Percentiles rank a stretch among this genome's conserved stretches.
Evolutionary conservation across 2,113 vertebrate genomes (phyloP).

Genomic region (Epinephelus fuscoguttatus): DNA sequence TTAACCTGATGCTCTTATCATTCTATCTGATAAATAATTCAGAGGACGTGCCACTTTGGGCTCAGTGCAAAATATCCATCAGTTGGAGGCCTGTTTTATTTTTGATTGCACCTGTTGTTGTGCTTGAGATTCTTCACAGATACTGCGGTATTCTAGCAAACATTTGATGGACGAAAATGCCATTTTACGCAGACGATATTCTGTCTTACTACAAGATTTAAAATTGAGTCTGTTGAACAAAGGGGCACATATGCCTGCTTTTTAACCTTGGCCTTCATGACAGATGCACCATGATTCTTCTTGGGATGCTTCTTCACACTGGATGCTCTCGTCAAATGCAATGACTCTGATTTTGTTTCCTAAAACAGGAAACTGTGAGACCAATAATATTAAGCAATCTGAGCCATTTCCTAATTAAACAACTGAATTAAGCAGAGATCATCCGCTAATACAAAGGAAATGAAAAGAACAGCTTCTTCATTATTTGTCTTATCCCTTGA

Average conservation of each 20-base stretch:
- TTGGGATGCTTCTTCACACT: constrained; percentile 13
- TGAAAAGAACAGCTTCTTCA: constrained; percentile 78
- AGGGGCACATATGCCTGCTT: not conserved
- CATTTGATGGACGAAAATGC: not conserved
- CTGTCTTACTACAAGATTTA: constrained; percentile 8
- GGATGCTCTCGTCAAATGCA: not conserved
- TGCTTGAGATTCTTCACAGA: not conserved
- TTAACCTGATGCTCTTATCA: constrained; percentile 68
- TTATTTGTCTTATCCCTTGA: constrained; percentile 75
- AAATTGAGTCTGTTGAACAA: not conserved
- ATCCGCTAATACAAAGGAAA: constrained; percentile 75
- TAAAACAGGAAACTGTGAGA: constrained; percentile 31
- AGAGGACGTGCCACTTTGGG: constrained; percentile 42
- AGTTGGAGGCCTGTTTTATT: not conserved
- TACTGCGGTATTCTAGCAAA: not conserved
- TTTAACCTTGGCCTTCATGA: constrained; percentile 9
- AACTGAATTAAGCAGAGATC: constrained; percentile 73
- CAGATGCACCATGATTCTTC: constrained; percentile 14
- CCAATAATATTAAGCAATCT: constrained; percentile 27
- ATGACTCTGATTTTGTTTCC: constrained; percentile 41
- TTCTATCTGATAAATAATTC: constrained; percentile 53
- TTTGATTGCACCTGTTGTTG: constrained; percentile 16
- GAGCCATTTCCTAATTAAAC: constrained; percentile 76
- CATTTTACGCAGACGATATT: constrained; percentile 28
- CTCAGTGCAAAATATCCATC: not conserved